Base-by-base conservation (phyloP, 1,140 invertebrate genomes). In the Drosophila erecta region DNA sequence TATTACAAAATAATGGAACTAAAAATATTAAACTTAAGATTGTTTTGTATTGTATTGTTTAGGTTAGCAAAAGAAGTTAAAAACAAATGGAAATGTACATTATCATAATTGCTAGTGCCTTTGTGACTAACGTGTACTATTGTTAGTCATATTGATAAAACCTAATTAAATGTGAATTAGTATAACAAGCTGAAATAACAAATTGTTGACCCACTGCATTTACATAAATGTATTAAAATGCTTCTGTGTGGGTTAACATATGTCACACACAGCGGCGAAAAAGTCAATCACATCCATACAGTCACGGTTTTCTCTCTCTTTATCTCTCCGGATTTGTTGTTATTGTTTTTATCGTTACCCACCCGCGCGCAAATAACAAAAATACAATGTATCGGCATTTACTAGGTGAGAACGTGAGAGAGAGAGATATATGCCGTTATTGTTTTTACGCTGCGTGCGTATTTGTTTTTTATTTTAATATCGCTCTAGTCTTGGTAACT, bases 331-430 rank as follows among this genome's bases (percentile, higher is more conserved):
- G 22, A 44, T 61, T 64, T 66, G 62, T 66, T 38, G 60, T 47
- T 64, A 60, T 56, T 50, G 12, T 43, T 56, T 15, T 56, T 56
- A 27, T 56, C 57, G 59, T 44, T 66, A 65, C 62, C 58, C 72
- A 81, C 79, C 79, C 79, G 79, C 79, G 73, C 79, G 79, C 70
- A 83, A 83, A 83, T 83, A 83, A 83, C 79, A 83, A 83, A 84
- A 83, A 59, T 65, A 76, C 70, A 76, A 71, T 72, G 76, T 84
- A 84, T 84, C 61, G 71, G 66, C 76, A 79, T 79, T 71, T 41
- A 56, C 17, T 56, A 12, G 20, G 14, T 37, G 24, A 55, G 46
- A 35, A n/a, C 27, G 44, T 20, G 51, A 27, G 11, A 56, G 11
- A 17, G 30, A 43, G 12, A 15, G 57, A 44, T 43, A 51, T 15